These are phyloP conservation scores for Trialeurodes vaporariorum DNA, from an alignment of 1,140 invertebrate species.

Conservation along the genomic window DNA sequence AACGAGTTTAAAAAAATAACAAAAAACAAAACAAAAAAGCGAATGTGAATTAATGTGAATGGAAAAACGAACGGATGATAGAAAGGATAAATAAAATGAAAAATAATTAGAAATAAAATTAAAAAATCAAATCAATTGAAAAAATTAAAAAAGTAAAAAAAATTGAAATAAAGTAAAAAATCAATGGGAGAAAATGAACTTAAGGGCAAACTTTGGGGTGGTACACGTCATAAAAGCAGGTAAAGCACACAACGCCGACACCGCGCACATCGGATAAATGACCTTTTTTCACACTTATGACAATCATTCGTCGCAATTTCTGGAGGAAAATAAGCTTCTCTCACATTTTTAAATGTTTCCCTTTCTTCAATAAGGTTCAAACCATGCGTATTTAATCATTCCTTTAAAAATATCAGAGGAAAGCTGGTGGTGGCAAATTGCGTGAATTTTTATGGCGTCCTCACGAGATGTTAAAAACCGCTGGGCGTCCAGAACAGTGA, in stretches of 20 bases:
- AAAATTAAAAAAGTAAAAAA: no score
- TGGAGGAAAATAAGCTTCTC: not conserved
- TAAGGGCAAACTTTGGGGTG: constrained; percentile 10
- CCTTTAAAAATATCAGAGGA: constrained; percentile 12
- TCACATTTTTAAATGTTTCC: not conserved
- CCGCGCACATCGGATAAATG: constrained; percentile 11
- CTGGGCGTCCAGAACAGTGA: constrained; percentile 4
- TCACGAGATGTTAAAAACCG: constrained; percentile 1
- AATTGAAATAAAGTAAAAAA: no score
- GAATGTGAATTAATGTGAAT: no score
- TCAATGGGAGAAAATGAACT: no score
- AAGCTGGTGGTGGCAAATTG: constrained; percentile 18
- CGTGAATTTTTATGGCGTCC: constrained; percentile 18
- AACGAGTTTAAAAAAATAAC: no score
- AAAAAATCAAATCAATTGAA: no score
- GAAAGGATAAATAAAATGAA: no score
- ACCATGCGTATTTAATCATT: constrained; percentile 22
- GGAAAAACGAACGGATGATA: no score
- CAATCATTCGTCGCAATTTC: not conserved
- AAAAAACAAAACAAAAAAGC: no score
- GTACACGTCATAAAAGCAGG: constrained; percentile 14
- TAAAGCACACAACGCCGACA: constrained; percentile 13
- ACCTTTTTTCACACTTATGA: constrained; percentile 3
- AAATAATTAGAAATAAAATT: no score
- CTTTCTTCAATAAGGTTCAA: not conserved